Percentiles rank a stretch among this genome's conserved stretches.
phyloP scores from a whole-genome alignment of 2,113 vertebrate species.

The Tachysurus fulvidraco region DNA sequence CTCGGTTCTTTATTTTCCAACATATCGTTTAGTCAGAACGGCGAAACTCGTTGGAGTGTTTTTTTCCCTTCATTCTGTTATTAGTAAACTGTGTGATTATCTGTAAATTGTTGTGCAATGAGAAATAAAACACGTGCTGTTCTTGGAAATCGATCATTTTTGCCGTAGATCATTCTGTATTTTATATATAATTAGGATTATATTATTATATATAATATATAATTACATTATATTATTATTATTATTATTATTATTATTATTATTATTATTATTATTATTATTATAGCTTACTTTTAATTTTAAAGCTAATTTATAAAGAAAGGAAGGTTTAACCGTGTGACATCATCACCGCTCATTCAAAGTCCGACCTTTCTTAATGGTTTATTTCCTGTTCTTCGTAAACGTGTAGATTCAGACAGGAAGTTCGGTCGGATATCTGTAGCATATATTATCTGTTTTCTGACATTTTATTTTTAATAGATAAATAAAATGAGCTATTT shows the following conservation, averaged over 20 bases:
- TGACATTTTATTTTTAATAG: neutral
- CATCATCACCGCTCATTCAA: neutral
- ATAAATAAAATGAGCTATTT: neutral
- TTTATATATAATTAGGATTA: neutral
- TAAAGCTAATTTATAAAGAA: neutral
- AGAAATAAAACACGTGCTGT: neutral
- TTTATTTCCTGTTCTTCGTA: neutral
- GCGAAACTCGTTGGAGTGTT: neutral
- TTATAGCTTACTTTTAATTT: neutral
- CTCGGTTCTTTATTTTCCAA: neutral
- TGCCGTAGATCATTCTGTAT: neutral
- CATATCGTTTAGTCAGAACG: neutral
- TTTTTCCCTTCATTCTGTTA: neutral
- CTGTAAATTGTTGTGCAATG: neutral
- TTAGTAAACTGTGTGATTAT: neutral
- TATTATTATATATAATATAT: no score
- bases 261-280: no score
- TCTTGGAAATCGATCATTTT: neutral
- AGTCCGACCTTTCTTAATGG: neutral
- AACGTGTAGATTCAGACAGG: neutral
- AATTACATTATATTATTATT: no score
- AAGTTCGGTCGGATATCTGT: neutral
- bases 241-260: no score
- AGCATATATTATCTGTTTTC: neutral
- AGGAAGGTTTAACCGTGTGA: neutral